Evolutionary conservation across 2,888 invertebrate species (phyloP), one percentile per base, ranked within the genome.

Genomic region (Pristionchus japonicus): DNA sequence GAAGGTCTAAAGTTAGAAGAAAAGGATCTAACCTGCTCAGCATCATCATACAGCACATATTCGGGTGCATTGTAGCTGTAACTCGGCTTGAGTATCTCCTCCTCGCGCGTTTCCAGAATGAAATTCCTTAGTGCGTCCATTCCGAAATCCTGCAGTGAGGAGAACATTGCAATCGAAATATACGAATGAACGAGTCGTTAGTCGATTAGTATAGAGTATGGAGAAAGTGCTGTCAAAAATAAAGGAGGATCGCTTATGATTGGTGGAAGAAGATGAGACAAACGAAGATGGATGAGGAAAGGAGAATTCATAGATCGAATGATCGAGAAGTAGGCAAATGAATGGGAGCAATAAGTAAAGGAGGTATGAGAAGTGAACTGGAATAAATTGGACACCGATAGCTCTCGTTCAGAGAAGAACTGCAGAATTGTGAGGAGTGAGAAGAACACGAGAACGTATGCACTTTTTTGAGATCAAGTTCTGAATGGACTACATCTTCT

Each of bases 11-110:
- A 37, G n/a, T n/a, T 17, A 34, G 13, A 20, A 37, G 15, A 70
- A 70, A 13, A 11, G n/a, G 17, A 34, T 31, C 57, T 3, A 23
- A 85, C 85, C 85, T 61, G 61, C 17, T 85, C 64, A 17, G 3
- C 3, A 40, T 61, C 43, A 85, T 85, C 85, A 31, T 85, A 85
- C 3, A 85, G n/a, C 1, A 85, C 34, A 27, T 85, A 85, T 64
- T 85, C 85, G 64, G 85, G 85, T 15, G 31, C n/a, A 64, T 40
- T 61, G 64, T 43, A 85, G n/a, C 43, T 43, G 47, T 57, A 83
- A 15, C 52, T 34, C 40, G 83, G 57, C 37, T 83, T 70, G 43
- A 47, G 15, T 34, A 47, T n/a, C 23, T 80, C 80, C 43, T 47
- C 80, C 43, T 47, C 47, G 7, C 80, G 20, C 11, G 43, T 37